phyloP scores from a whole-genome alignment of 2,797 vertebrate genomes.

The Phrynocephalus vlangalii region DNA sequence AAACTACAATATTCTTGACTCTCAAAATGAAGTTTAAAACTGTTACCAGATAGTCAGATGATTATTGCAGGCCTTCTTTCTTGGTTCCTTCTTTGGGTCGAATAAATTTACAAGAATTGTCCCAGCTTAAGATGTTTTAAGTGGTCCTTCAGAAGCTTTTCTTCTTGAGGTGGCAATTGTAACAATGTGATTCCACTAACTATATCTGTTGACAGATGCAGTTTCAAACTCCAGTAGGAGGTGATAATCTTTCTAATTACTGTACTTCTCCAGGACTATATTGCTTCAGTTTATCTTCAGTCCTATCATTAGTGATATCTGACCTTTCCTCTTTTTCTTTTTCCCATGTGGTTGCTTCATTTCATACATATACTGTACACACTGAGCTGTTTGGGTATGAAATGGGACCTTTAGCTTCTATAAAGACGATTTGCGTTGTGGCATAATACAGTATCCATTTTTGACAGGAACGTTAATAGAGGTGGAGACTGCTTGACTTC shows the following conservation, averaged over 20 bases:
- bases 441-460: no score
- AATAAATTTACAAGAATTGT: neutral
- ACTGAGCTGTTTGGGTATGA: neutral
- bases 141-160: neutral
- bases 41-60: neutral
- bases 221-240: neutral
- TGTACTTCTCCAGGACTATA: neutral
- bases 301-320: neutral
- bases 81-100: neutral
- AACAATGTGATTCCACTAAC: neutral
- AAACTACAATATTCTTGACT: neutral
- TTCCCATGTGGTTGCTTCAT: neutral
- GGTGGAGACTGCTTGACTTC: no score
- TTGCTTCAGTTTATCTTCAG: neutral
- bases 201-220: neutral
- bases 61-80: constrained; percentile 1
- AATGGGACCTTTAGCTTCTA: neutral
- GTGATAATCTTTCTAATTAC: neutral
- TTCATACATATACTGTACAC: neutral
- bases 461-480: no score
- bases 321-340: neutral
- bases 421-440: no score
- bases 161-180: neutral
- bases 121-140: neutral
- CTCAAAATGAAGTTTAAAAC: constrained; percentile 13